Evolutionary conservation across 2,888 invertebrate species (phyloP).

Genomic region (Thysanoteuthis rhombus): DNA sequence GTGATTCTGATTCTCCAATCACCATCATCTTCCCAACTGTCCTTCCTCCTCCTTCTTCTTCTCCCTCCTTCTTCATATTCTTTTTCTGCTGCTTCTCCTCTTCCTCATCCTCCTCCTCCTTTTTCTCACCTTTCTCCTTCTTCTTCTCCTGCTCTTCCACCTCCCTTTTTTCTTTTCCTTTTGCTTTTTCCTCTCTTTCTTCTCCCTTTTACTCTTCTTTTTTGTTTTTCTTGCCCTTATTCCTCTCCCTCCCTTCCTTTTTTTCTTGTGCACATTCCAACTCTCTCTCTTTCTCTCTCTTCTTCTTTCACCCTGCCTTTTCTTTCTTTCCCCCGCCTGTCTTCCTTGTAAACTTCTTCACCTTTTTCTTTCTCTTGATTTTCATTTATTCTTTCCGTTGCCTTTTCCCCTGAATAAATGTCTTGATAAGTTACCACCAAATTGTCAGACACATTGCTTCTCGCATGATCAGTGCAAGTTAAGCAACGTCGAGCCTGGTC

Average conservation of each 20-base stretch:
- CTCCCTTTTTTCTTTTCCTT: background rate
- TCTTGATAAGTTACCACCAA: too few relatives aligned
- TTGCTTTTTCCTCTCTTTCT: background rate
- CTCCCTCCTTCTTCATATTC: background rate
- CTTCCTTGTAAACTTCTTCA: background rate
- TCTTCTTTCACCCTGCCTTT: background rate
- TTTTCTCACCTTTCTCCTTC: fast-evolving
- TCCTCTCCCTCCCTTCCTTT: background rate
- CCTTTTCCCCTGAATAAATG: background rate
- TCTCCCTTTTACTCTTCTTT: background rate
- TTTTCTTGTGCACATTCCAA: background rate
- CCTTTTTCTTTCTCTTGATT: background rate
- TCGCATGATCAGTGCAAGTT: too few relatives aligned
- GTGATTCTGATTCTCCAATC: background rate
- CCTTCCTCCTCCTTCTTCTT: too few relatives aligned
- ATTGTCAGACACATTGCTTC: too few relatives aligned
- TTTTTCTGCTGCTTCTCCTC: background rate
- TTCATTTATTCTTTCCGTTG: background rate
- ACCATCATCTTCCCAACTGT: too few relatives aligned
- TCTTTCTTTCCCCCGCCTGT: too few relatives aligned
- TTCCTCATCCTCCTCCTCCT: background rate
- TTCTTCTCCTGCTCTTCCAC: background rate
- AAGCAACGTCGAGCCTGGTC: too few relatives aligned
- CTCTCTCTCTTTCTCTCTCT: background rate
- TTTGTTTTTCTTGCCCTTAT: background rate